Percentiles rank a stretch among this genome's conserved stretches.
phyloP scores from a whole-genome alignment of 2,113 vertebrate species.

The Eubucco bourcierii region DNA sequence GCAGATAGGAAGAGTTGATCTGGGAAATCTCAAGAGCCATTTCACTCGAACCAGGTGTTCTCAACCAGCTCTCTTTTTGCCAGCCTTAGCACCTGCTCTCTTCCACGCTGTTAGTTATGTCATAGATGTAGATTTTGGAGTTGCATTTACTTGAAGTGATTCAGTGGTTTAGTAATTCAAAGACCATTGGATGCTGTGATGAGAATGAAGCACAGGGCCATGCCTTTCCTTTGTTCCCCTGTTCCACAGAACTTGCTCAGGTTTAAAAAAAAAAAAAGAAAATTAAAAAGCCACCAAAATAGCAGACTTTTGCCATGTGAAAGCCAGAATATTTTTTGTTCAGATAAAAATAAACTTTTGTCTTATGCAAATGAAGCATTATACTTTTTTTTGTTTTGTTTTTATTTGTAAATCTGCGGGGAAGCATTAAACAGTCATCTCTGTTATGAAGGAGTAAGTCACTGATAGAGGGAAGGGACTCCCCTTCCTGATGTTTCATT shows the following conservation, averaged over 20 bases:
- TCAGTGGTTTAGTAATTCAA: constrained; percentile 13
- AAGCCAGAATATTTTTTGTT: constrained; percentile 62
- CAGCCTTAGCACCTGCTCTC: background rate
- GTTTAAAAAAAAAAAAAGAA: constrained; percentile 22
- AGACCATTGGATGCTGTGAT: constrained; percentile 55
- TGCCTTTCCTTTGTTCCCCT: constrained; percentile 39
- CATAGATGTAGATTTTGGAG: background rate
- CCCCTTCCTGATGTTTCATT: constrained; percentile 36
- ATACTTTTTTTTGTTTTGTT: background rate
- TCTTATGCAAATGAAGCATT: constrained; percentile 61
- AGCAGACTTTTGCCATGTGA: constrained; percentile 52
- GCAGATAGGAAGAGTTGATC: background rate
- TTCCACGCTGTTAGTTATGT: background rate
- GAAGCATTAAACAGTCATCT: constrained; percentile 67
- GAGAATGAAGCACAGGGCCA: constrained; percentile 35
- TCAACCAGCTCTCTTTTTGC: background rate
- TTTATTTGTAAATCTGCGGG: constrained; percentile 58
- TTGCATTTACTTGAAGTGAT: background rate
- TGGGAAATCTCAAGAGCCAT: background rate
- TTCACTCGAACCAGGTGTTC: background rate
- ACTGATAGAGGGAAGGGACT: constrained; percentile 25
- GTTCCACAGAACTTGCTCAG: constrained; percentile 59
- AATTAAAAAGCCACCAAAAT: constrained; percentile 54
- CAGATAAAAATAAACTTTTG: background rate
- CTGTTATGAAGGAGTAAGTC: constrained; percentile 5